Evolutionary conservation across 1,140 invertebrate species (phyloP), one percentile per base, ranked within the genome.

Genomic region (Daktulosphaira vitifoliae): DNA sequence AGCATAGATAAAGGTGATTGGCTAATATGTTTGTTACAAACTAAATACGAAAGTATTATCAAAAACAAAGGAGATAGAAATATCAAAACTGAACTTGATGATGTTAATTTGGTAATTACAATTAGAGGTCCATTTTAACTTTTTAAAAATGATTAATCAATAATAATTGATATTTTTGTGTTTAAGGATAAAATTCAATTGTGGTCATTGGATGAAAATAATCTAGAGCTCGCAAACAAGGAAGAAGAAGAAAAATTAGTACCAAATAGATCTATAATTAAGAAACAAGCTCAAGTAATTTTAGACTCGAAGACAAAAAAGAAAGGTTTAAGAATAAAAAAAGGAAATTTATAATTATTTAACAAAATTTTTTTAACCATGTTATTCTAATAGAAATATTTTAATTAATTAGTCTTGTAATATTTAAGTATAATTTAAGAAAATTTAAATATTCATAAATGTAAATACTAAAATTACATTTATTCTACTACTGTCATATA

Each of bases 21-120:
- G 67, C 52, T 68, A n/a, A 50, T 68, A 49, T 66, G 64, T n/a
- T 59, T 68, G 5, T 64, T 68, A 11, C 53, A 65, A 38, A 66
- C 67, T 7, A 68, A 68, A 44, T 44, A 59, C 11, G 67, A 66
- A 18, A 65, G 52, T 13, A 25, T 50, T n/a, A 26, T 42, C 1
- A 2, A 44, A 20, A 59, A 54, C 16, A 15, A 8, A 15, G 6
- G 54, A 22, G 38, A 8, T 33, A 5, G 11, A 11, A 6, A 33
- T 11, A 33, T 11, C 5, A 11, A 33, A 33, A 33, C 29, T 11
- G 29, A 33, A n/a, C n/a, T n/a, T n/a, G n/a, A n/a, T n/a, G n/a
- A n/a, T n/a, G n/a, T n/a, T n/a, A n/a, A n/a, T n/a, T n/a, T n/a
- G n/a, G n/a, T n/a, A n/a, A n/a, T n/a, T n/a, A n/a, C n/a, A n/a